Base-by-base conservation (phyloP, 2,888 invertebrate genomes). In the Hydraecia micacea region DNA sequence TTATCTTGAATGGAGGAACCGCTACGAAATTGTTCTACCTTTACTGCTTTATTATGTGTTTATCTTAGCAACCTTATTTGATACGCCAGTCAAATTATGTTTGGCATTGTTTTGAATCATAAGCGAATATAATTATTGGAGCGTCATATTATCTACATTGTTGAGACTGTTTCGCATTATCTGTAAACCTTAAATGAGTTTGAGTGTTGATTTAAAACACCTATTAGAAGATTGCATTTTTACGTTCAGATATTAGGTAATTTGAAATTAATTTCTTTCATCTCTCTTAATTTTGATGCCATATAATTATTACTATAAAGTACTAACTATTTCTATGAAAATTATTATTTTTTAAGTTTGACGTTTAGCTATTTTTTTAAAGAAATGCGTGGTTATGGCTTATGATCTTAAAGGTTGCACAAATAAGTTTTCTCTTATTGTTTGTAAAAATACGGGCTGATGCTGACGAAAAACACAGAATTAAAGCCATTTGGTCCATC, bases 11-110 rank as follows among this genome's bases (percentile, higher is more conserved):
- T 25, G 62, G 69, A 52, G 60, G 39, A 55, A 58, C 66, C 39
- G 65, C 21, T 58, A 39, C 28, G 66, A 65, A 74, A 74, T 86
- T 77, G 63, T 67, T 72, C 42, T 60, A 32, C 58, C 25, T 60
- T 74, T 58, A 49, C 28, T 71, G 39, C 9, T 79, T 73, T 83
- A 76, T 82, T 82, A 76, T 65, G 83, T 86, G 72, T 73, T 75
- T 73, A 86, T 81, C 71, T 71, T 81, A 73, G 58, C 46, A 63
- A 73, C 15, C 46, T 63, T 55, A 46, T 46, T 52, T 70, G 46
- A 46, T 70, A 65, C 55, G 32, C n/a, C 32, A 68, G 49, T 32
- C n/a, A 77, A 69, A 69, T 80, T 65, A 74, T 69, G 58, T 66
- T 65, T 69, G 32, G 58, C 21, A 49, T 84, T 62, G 52, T 77